These are phyloP conservation scores for Arctopsyche grandis DNA, from an alignment of 1,140 invertebrate species.

Conservation along the genomic window DNA sequence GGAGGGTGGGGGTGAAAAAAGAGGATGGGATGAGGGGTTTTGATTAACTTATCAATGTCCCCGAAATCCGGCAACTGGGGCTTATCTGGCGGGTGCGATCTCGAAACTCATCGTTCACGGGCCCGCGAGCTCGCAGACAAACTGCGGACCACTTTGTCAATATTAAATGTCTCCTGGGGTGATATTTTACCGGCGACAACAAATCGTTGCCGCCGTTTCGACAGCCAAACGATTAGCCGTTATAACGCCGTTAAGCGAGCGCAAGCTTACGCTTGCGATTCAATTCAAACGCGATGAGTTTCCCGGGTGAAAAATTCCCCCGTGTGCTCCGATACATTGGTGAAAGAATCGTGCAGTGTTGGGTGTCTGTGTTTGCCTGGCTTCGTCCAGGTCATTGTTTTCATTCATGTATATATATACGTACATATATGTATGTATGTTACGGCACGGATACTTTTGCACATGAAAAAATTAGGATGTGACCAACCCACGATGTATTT, in stretches of 20 bases:
- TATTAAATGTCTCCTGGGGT: constrained; percentile 13
- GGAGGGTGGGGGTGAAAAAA: background rate
- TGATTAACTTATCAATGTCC: constrained; percentile 29
- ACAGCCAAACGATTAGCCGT: constrained; percentile 21
- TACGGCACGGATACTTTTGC: too few species aligned
- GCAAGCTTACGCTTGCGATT: background rate
- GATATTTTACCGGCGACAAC: background rate
- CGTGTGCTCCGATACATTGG: too few species aligned
- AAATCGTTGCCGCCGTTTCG: constrained; percentile 12
- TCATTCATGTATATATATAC: too few species aligned
- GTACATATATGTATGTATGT: too few species aligned
- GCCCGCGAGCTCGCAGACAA: background rate
- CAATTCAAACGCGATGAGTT: background rate
- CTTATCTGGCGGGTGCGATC: background rate
- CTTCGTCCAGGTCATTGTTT: too few species aligned
- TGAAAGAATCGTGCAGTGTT: too few species aligned
- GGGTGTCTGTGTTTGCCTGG: too few species aligned
- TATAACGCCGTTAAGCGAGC: constrained; percentile 15
- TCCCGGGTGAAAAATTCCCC: too few species aligned
- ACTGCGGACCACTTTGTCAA: constrained; percentile 26
- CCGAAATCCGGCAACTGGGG: background rate
- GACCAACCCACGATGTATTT: too few species aligned
- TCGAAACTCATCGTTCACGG: background rate
- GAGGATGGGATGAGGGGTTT: background rate
- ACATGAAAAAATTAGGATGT: too few species aligned